Conservation (phyloP, 2,888 invertebrate genomes). For the Drosophila lacicola region DNA sequence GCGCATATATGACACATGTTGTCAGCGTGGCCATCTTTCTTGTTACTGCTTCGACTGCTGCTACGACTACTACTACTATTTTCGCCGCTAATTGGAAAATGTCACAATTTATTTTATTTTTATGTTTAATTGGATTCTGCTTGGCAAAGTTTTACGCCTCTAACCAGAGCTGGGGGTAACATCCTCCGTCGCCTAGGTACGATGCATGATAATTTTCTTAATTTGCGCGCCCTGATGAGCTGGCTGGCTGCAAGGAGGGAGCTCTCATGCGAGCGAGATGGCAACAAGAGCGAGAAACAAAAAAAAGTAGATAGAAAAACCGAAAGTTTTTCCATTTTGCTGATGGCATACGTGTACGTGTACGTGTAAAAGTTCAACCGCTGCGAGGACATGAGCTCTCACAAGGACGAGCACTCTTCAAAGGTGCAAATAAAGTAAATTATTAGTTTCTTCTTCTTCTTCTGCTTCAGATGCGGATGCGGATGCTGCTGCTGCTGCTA, state of each 20-base stretch:
- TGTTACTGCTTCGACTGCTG: slow-evolving; percentile 17
- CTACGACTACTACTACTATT: slow-evolving; percentile 56
- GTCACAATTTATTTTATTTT: slow-evolving; percentile 80
- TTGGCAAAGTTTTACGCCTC: slow-evolving; percentile 45
- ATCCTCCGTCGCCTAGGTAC: slow-evolving; percentile 69
- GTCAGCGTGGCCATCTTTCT: slow-evolving; percentile 73
- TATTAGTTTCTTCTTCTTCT: slow-evolving; percentile 68
- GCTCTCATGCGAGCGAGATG: slow-evolving; percentile 1
- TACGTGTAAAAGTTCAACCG: slow-evolving; percentile 74
- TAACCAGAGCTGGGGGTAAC: not conserved
- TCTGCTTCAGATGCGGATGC: slow-evolving; percentile 24
- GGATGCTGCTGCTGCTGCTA: slow-evolving; percentile 33
- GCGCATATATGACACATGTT: slow-evolving; percentile 77
- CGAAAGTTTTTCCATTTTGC: slow-evolving; percentile 76
- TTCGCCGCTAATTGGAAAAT: slow-evolving; percentile 78
- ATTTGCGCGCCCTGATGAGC: slow-evolving; percentile 75
- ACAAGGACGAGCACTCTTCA: slow-evolving; percentile 61
- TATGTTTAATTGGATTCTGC: slow-evolving; percentile 76
- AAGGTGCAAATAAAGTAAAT: slow-evolving; percentile 80
- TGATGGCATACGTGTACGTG: slow-evolving; percentile 65
- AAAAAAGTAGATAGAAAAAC: slow-evolving; percentile 22
- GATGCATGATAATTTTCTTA: slow-evolving; percentile 79
- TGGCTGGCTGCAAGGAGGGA: slow-evolving; percentile 22
- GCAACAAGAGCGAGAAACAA: not conserved
- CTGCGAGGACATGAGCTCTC: slow-evolving; percentile 31